Evolutionary conservation across 2,888 invertebrate species (phyloP).

Genomic region (Cephus runcator): DNA sequence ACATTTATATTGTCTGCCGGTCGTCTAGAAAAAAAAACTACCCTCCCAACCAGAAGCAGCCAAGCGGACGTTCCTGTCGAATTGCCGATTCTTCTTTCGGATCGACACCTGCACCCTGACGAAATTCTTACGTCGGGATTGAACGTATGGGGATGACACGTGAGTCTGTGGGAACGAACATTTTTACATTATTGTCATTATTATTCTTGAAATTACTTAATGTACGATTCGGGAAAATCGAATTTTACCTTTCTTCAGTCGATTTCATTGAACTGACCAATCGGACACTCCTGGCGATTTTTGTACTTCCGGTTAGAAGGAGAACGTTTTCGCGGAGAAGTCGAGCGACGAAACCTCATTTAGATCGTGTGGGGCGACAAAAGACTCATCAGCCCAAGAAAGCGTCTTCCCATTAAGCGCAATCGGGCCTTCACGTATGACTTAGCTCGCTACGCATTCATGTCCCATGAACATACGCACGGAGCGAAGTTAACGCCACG

Average conservation of each 20-base stretch:
- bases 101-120: neutral
- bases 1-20: conserved; percentile 55
- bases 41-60: neutral
- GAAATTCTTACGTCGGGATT: neutral
- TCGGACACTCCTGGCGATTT: neutral
- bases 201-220: neutral
- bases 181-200: neutral
- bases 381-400: conserved; percentile 30
- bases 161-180: neutral
- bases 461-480: too few species aligned
- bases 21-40: conserved; percentile 31
- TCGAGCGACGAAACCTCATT: conserved; percentile 22
- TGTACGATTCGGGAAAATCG: neutral
- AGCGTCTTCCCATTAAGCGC: conserved; percentile 3
- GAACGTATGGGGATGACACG: neutral
- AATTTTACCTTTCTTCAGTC: neutral
- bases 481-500: neutral
- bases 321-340: neutral
- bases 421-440: conserved; percentile 5
- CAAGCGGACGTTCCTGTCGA: neutral
- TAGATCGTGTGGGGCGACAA: conserved; percentile 42
- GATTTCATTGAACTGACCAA: neutral
- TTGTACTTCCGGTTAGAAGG: neutral
- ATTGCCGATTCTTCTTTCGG: conserved; percentile 1
- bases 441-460: neutral